These are phyloP conservation scores for Polypedilum vanderplanki DNA, from an alignment of 1,140 invertebrate genomes.

Conservation along the genomic window DNA sequence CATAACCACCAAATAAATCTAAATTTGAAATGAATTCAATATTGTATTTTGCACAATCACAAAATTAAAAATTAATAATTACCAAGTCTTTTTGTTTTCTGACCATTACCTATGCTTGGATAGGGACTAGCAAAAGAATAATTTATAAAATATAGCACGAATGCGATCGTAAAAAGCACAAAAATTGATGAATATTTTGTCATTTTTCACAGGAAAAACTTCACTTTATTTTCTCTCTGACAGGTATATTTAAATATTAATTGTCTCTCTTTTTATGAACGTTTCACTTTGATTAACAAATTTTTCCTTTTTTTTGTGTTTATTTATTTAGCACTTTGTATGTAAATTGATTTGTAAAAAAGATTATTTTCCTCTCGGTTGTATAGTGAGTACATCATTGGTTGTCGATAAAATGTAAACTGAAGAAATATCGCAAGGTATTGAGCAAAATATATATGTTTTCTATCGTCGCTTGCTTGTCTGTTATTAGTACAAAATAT, in stretches of 20 bases:
- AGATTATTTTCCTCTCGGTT: not conserved
- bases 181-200: not conserved
- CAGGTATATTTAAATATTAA: not conserved
- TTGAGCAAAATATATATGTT: not conserved
- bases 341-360: not conserved
- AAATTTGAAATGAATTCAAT: too few species aligned
- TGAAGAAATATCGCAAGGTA: not conserved
- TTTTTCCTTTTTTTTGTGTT: not conserved
- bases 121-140: not conserved
- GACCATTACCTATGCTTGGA: not conserved
- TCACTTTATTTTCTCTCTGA: not conserved
- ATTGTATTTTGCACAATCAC: too few species aligned
- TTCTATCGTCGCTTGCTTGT: not conserved
- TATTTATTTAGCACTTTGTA: not conserved
- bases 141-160: not conserved
- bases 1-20: constrained; percentile 29
- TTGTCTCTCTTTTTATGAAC: not conserved
- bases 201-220: not conserved
- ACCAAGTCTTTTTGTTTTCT: constrained; percentile 23
- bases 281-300: not conserved
- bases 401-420: constrained; percentile 7
- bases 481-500: not conserved
- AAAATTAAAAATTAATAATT: not conserved
- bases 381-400: not conserved
- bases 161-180: not conserved